These are phyloP conservation scores for Anagyrus pseudococci DNA, from an alignment of 2,888 invertebrate genomes.

Conservation along the genomic window DNA sequence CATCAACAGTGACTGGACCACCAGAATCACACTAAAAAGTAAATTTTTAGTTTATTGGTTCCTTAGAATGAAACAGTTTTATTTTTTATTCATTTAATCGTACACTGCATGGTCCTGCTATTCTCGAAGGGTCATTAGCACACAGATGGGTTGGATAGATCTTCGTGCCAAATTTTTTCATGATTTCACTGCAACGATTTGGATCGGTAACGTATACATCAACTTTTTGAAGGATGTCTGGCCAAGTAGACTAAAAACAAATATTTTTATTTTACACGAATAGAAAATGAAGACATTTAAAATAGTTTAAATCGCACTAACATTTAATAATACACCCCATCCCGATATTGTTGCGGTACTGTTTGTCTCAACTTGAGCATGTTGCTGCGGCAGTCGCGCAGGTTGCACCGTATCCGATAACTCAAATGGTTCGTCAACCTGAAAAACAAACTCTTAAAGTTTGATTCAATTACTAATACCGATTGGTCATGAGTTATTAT, in stretches of 20 bases:
- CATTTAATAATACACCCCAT: no score
- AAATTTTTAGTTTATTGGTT: no score
- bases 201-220: slow-evolving; percentile 25
- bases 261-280: no score
- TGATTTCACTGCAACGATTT: slow-evolving; percentile 11
- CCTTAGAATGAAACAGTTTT: background rate
- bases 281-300: background rate
- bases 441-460: no score
- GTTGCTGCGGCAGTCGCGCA: slow-evolving; percentile 5
- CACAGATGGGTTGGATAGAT: slow-evolving; percentile 27
- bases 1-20: slow-evolving; percentile 24
- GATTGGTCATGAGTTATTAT: no score
- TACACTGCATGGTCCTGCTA: slow-evolving; percentile 32
- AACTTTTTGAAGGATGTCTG: slow-evolving; percentile 17
- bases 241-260: no score
- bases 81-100: background rate
- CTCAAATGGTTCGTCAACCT: slow-evolving; percentile 4
- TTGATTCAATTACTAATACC: no score
- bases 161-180: background rate
- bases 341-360: slow-evolving; percentile 21
- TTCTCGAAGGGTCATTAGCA: slow-evolving; percentile 26
- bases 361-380: slow-evolving; percentile 8
- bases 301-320: no score
- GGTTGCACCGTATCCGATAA: slow-evolving; percentile 4
- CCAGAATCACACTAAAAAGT: slow-evolving; percentile 37